Evolutionary conservation across 2,797 vertebrate species (phyloP).

Genomic region (Malacoraja senta): DNA sequence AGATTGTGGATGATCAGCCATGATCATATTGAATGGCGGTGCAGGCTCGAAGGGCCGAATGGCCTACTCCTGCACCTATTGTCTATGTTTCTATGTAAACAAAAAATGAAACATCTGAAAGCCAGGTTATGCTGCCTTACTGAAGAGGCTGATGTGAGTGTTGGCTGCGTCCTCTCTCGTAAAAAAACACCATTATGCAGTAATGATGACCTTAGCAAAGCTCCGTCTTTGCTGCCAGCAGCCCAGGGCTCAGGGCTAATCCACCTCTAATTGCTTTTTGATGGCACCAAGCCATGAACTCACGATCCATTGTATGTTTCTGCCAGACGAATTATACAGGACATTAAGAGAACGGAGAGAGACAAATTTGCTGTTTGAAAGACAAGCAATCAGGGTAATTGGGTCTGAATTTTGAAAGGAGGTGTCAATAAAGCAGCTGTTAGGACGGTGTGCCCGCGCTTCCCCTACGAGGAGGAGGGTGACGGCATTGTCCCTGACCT

Average conservation of each 20-base stretch:
- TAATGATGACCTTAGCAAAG: conserved; percentile 28
- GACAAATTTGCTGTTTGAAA: conserved; percentile 27
- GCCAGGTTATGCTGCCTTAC: neutral
- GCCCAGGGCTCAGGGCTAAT: neutral
- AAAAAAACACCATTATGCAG: conserved; percentile 13
- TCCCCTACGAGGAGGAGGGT: neutral
- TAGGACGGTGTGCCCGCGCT: neutral
- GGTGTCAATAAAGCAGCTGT: conserved; percentile 23
- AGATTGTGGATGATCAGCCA: too few relatives aligned
- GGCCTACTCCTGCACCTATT: too few relatives aligned
- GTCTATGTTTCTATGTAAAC: too few relatives aligned
- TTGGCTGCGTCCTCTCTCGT: neutral
- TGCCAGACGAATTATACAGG: conserved; percentile 11
- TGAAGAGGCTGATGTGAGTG: neutral
- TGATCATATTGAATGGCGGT: too few relatives aligned
- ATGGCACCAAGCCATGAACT: conserved; percentile 26
- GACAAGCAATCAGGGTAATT: conserved; percentile 14
- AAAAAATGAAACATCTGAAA: neutral
- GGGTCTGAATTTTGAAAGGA: conserved; percentile 26
- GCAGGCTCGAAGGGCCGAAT: too few relatives aligned
- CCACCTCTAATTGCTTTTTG: conserved; percentile 33
- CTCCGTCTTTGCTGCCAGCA: conserved; percentile 13
- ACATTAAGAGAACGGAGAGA: conserved; percentile 19
- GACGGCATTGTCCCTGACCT: neutral
- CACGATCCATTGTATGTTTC: conserved; percentile 16